These are phyloP conservation scores for Drosophila quinaria DNA, from an alignment of 2,888 invertebrate species.

Conservation along the genomic window DNA sequence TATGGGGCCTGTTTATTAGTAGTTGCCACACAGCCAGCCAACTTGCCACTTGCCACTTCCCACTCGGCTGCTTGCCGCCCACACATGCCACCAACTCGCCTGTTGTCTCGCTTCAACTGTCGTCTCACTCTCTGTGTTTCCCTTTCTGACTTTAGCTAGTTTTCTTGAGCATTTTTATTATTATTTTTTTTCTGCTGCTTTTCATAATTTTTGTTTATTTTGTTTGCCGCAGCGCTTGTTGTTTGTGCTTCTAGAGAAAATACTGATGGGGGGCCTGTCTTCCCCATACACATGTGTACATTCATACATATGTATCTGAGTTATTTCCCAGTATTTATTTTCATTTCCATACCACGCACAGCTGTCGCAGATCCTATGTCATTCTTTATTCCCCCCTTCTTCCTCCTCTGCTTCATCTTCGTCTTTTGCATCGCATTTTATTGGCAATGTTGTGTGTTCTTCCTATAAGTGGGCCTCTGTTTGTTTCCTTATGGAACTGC, in stretches of 20 bases:
- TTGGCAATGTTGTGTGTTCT: conserved; percentile 43
- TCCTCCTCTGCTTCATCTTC: neutral
- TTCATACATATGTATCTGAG: conserved; percentile 7
- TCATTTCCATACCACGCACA: conserved; percentile 49
- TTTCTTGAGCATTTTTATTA: conserved; percentile 61
- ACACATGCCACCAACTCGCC: conserved; percentile 32
- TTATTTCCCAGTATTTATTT: conserved; percentile 43
- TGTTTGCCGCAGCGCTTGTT: conserved; percentile 53
- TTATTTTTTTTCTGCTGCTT: conserved; percentile 53
- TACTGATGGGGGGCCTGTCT: conserved; percentile 35
- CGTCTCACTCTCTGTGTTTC: conserved; percentile 17
- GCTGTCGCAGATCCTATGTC: conserved; percentile 49
- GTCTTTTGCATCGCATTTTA: conserved; percentile 28
- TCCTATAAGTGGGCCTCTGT: conserved; percentile 25
- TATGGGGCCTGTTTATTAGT: conserved; percentile 69
- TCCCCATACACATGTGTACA: neutral
- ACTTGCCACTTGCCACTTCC: conserved; percentile 41
- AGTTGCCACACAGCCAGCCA: conserved; percentile 25
- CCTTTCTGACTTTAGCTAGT: conserved; percentile 28
- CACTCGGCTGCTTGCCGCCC: conserved; percentile 40
- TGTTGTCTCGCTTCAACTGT: conserved; percentile 42
- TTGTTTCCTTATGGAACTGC: conserved; percentile 39
- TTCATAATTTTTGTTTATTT: conserved; percentile 80
- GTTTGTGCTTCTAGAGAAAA: conserved; percentile 65
- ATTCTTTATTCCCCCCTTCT: neutral